Evolutionary conservation across 1,140 invertebrate genomes (phyloP), one percentile per base, ranked within the genome.

Genomic region (Microplitis demolitor): DNA sequence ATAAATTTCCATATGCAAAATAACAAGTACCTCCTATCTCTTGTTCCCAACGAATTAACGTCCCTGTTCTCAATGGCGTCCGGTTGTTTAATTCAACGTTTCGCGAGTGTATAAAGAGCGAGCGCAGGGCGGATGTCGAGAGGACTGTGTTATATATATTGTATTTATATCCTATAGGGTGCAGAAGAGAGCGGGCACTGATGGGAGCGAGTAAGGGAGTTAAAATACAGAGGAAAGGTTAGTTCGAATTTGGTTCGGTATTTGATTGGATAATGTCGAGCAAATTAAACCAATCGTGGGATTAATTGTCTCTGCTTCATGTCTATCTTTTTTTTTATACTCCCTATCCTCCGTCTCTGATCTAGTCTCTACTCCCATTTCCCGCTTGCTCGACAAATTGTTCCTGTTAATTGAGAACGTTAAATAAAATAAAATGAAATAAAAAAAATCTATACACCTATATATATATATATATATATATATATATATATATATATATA

Each of bases 241-340:
- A 33, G 45, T 37, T 69, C 56, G 72, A 68, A 74, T 72, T 78
- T 75, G 71, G 74, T 78, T 76, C 69, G 78, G 63, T 78, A 76
- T 79, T 81, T 76, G 78, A 82, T 81, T 82, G 82, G 81, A 79
- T 83, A 83, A 83, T 80, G 80, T 79, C 78, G 77, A 77, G 75
- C 78, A 78, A 81, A 82, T 82, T 80, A 80, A 82, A 81, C 78
- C 79, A 78, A 81, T 83, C 79, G 78, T 72, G 66, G 78, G 81
- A 83, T 82, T 82, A 83, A 83, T 83, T 82, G 80, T 82, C 73
- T 78, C 74, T 75, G 70, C 45, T 60, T 69, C 61, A 60, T 58
- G 50, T 71, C 45, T 64, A 45, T 58, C 62, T 62, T 33, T 69
- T 53, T 34, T 24, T 31, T 53, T 67, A 11, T 69, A 70, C 39